These are phyloP conservation scores for Seira sanloemensis DNA, from an alignment of 2,888 invertebrate species.

Conservation along the genomic window DNA sequence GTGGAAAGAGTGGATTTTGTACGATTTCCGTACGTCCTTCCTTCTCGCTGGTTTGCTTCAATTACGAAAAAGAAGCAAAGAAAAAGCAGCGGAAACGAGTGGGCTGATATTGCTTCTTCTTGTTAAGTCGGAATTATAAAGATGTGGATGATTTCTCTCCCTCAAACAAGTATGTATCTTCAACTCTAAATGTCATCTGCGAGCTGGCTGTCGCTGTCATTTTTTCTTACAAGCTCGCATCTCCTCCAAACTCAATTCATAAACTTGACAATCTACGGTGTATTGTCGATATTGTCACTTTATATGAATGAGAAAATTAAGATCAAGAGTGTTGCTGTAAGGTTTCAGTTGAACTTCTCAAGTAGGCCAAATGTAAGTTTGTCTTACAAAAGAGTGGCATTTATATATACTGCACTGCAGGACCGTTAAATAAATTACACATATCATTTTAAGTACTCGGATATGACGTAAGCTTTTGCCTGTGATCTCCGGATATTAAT, in stretches of 20 bases:
- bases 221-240: not conserved
- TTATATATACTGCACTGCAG: too few species aligned
- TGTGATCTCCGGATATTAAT: too few species aligned
- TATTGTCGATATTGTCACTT: not conserved
- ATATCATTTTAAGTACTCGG: not conserved
- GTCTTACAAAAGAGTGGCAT: too few species aligned
- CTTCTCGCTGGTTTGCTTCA: not conserved
- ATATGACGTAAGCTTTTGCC: not conserved
- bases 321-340: too few species aligned
- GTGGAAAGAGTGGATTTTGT: not conserved
- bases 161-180: too few species aligned
- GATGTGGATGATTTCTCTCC: not conserved
- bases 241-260: not conserved
- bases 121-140: not conserved
- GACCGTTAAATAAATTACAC: too few species aligned
- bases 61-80: not conserved
- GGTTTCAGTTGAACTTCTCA: too few species aligned
- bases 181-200: too few species aligned
- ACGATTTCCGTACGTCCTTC: not conserved
- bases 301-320: too few species aligned
- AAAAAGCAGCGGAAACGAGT: not conserved
- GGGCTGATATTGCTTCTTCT: not conserved
- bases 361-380: too few species aligned
- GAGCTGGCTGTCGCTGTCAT: too few species aligned
- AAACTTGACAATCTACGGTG: not conserved